Evolutionary conservation across 1,140 invertebrate species (phyloP).

Genomic region (Daktulosphaira vitifoliae): DNA sequence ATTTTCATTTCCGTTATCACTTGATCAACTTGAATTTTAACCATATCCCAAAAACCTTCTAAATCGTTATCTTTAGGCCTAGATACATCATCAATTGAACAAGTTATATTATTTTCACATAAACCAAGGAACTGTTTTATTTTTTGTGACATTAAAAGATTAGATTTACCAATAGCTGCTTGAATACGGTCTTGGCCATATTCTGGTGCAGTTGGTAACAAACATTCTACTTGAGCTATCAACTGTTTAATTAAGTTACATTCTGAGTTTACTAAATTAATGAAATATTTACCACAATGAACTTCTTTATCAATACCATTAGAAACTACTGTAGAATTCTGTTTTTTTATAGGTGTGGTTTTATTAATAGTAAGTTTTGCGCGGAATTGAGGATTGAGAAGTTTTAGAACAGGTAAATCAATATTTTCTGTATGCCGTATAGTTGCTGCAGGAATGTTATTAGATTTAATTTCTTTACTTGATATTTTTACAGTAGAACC

Average conservation of each 20-base stretch:
- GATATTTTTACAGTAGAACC: slow-evolving; percentile 28
- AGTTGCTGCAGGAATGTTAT: slow-evolving; percentile 21
- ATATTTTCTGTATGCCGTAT: slow-evolving; percentile 10
- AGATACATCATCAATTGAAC: slow-evolving; percentile 19
- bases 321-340: not conserved
- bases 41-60: slow-evolving; percentile 30
- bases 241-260: slow-evolving; percentile 23
- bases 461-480: slow-evolving; percentile 10
- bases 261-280: slow-evolving; percentile 28
- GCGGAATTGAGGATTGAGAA: slow-evolving; percentile 25
- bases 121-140: slow-evolving; percentile 28
- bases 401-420: slow-evolving; percentile 24
- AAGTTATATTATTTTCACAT: slow-evolving; percentile 20
- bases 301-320: slow-evolving; percentile 5
- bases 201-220: slow-evolving; percentile 28
- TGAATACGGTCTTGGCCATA: slow-evolving; percentile 25
- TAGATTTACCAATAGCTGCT: slow-evolving; percentile 24
- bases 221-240: slow-evolving; percentile 12
- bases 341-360: not conserved
- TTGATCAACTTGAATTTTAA: slow-evolving; percentile 17
- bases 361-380: slow-evolving; percentile 23
- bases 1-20: slow-evolving; percentile 21
- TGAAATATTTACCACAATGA: slow-evolving; percentile 3
- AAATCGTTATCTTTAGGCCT: slow-evolving; percentile 28
- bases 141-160: slow-evolving; percentile 26